Conservation (phyloP, 2,113 vertebrate genomes). For the Spilogale gracilis region DNA sequence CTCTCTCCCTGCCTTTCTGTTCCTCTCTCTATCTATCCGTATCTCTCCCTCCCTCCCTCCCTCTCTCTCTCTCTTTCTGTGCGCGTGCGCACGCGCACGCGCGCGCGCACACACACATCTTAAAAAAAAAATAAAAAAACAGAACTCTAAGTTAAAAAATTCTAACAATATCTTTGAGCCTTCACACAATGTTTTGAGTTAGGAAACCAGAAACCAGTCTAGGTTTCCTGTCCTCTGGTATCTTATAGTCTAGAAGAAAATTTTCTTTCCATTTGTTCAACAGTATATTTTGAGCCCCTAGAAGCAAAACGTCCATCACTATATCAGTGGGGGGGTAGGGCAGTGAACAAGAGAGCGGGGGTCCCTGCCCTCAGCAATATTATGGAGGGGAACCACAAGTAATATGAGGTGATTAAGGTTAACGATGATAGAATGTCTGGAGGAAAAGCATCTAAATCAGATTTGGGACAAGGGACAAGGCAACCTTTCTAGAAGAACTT, state of each 20-base stretch:
- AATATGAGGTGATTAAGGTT: background rate
- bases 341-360: background rate
- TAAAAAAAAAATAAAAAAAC: background rate
- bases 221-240: background rate
- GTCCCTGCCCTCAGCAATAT: background rate
- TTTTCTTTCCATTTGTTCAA: background rate
- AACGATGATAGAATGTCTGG: background rate
- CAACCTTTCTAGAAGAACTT: background rate
- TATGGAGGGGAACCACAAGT: background rate
- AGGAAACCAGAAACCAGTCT: background rate
- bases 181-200: background rate
- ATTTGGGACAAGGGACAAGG: background rate
- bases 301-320: background rate
- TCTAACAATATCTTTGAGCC: background rate
- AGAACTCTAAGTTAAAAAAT: background rate
- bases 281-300: background rate
- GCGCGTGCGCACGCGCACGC: too few species aligned
- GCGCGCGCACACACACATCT: background rate
- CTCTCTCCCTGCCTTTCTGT: background rate
- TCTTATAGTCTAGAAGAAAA: background rate
- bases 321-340: background rate
- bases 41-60: too few species aligned
- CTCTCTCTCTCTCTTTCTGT: too few species aligned
- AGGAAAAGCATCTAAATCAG: background rate
- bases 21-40: background rate